A percentile compares a stretch with the other conserved stretches of the same genome.
phyloP scores from a whole-genome alignment of 2,797 vertebrate species.

The Channa striata region DNA sequence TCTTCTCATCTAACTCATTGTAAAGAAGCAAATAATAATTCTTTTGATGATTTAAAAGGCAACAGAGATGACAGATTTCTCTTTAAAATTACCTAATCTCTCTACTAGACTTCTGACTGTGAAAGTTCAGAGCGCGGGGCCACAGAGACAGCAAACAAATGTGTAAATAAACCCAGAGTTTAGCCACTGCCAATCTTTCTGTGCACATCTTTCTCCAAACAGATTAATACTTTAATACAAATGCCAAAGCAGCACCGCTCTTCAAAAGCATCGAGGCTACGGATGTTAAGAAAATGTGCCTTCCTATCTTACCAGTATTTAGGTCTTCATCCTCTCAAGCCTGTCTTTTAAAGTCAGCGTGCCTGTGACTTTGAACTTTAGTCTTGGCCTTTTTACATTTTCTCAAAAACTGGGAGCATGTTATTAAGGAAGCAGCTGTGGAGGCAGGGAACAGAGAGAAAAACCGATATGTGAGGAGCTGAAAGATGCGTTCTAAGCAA shows the following conservation, averaged over 20 bases:
- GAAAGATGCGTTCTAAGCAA: conserved; percentile 29
- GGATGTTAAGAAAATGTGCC: conserved; percentile 1
- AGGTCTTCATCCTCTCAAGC: conserved; percentile 28
- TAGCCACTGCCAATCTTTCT: neutral
- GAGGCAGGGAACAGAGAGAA: conserved; percentile 8
- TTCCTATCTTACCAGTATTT: neutral
- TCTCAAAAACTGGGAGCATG: neutral
- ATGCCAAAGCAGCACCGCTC: neutral
- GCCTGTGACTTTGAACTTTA: conserved; percentile 23
- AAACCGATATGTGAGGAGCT: neutral
- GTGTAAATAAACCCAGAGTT: neutral
- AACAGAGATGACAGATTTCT: neutral
- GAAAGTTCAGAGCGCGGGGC: neutral
- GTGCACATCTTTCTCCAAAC: neutral
- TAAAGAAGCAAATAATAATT: no score
- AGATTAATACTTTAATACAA: conserved; percentile 1
- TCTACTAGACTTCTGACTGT: neutral
- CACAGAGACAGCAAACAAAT: neutral
- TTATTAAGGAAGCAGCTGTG: neutral
- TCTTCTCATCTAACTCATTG: no score
- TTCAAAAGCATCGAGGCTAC: conserved; percentile 13
- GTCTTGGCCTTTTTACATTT: conserved; percentile 7
- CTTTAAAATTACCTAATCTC: neutral
- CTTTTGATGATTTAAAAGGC: neutral
- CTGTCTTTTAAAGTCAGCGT: conserved; percentile 21